Evolutionary conservation across 2,113 vertebrate genomes (phyloP).

Genomic region (Regulus satrapa): DNA sequence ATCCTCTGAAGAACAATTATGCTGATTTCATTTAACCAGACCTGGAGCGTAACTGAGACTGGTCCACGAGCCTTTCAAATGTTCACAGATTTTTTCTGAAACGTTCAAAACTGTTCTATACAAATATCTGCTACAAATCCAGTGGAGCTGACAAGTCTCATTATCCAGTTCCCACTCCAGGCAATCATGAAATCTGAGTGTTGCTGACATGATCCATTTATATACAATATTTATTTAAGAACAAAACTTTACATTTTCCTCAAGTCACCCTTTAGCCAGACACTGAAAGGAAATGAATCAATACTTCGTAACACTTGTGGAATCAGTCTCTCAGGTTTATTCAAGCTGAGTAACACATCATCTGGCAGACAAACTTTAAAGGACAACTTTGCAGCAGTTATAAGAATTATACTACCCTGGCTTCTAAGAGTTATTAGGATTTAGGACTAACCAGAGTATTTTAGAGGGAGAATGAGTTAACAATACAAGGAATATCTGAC

Average conservation of each 20-base stretch:
- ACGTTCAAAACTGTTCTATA: neutral
- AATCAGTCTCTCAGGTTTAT: constrained; percentile 50
- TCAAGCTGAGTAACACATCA: constrained; percentile 19
- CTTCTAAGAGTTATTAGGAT: neutral
- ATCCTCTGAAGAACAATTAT: constrained; percentile 57
- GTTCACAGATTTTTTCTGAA: constrained; percentile 25
- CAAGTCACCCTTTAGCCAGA: constrained; percentile 31
- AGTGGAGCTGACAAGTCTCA: constrained; percentile 33
- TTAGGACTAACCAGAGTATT: neutral
- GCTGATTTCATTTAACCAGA: constrained; percentile 46
- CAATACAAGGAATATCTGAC: neutral
- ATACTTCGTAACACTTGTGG: neutral
- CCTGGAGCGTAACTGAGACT: neutral
- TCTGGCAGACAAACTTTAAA: constrained; percentile 24
- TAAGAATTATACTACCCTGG: neutral
- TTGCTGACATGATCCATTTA: constrained; percentile 65
- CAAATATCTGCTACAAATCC: constrained; percentile 35
- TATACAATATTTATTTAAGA: constrained; percentile 58
- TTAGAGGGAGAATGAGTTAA: neutral
- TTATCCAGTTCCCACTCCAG: constrained; percentile 25
- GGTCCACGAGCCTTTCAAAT: neutral
- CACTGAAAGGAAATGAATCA: constrained; percentile 53
- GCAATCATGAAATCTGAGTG: constrained; percentile 52
- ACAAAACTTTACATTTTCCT: constrained; percentile 46
- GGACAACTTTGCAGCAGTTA: neutral